Evolutionary conservation across 2,888 invertebrate species (phyloP).

Genomic region (Orthosia cruda): DNA sequence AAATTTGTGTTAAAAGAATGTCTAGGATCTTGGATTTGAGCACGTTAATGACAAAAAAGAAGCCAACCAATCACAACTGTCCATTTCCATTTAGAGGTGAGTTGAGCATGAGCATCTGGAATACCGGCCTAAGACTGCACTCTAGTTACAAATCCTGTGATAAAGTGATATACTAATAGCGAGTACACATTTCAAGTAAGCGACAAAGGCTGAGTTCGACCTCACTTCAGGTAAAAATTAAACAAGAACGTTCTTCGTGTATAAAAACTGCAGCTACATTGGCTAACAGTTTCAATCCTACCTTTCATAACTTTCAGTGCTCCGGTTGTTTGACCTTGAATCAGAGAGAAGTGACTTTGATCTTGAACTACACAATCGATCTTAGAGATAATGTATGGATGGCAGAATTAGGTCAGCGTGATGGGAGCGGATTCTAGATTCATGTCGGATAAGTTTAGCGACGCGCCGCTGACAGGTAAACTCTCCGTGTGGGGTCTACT

Average conservation of each 20-base stretch:
- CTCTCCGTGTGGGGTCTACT: background rate
- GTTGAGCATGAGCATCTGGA: too few species aligned
- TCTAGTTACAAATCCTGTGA: background rate
- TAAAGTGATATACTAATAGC: background rate
- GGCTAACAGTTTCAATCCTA: background rate
- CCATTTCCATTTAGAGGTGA: too few species aligned
- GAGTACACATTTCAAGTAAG: background rate
- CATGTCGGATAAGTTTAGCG: background rate
- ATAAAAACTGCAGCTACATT: background rate
- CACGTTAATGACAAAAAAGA: too few species aligned
- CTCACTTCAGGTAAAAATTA: background rate
- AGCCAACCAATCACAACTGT: too few species aligned
- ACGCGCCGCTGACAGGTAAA: too few species aligned
- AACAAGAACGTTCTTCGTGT: too few species aligned
- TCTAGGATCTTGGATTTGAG: too few species aligned
- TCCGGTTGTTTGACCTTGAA: background rate
- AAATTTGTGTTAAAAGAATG: too few species aligned
- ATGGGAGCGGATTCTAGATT: background rate
- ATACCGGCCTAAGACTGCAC: too few species aligned
- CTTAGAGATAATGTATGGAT: background rate
- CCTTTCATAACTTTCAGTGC: background rate
- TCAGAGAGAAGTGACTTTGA: conserved; percentile 31
- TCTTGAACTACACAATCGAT: conserved; percentile 20
- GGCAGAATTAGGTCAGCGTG: conserved; percentile 27
- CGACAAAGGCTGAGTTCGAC: background rate